Conservation (phyloP, 2,888 invertebrate genomes). For the Ditula angustiorana region DNA sequence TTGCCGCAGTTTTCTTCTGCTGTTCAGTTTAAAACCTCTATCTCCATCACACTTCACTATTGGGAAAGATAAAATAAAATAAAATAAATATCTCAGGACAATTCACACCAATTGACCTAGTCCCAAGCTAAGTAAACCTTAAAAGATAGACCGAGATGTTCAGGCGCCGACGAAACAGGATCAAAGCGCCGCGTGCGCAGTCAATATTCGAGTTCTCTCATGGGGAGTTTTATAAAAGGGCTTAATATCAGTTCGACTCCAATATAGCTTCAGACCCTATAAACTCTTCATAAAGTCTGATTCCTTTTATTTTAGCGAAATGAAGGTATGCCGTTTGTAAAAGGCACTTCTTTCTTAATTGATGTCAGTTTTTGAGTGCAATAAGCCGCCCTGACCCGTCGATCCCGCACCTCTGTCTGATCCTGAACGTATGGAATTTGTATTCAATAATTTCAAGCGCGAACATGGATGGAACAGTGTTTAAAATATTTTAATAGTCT, state of each 20-base stretch:
- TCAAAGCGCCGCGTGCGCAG: constrained; percentile 61
- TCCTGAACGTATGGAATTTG: constrained; percentile 76
- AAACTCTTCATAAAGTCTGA: neutral
- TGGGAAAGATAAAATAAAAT: constrained; percentile 41
- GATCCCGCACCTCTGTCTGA: constrained; percentile 66
- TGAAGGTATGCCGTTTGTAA: neutral
- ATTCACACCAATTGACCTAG: too few species aligned
- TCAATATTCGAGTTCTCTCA: constrained; percentile 55
- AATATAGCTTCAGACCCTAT: neutral
- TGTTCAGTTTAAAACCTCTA: neutral
- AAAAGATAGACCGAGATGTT: constrained; percentile 51
- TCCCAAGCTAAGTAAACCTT: too few species aligned
- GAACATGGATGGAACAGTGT: constrained; percentile 26
- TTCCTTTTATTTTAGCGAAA: neutral
- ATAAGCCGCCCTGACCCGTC: constrained; percentile 70
- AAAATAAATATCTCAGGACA: too few species aligned
- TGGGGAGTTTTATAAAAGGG: neutral
- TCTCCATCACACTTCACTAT: constrained; percentile 44
- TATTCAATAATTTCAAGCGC: constrained; percentile 69
- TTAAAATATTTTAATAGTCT: constrained; percentile 13
- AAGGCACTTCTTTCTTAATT: constrained; percentile 58
- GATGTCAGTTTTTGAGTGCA: constrained; percentile 79
- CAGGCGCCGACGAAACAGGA: constrained; percentile 60
- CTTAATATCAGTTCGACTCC: neutral
- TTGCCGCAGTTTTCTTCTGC: neutral